Base-by-base conservation (phyloP, 2,888 invertebrate genomes). In the Drosophila stalkeri region DNA sequence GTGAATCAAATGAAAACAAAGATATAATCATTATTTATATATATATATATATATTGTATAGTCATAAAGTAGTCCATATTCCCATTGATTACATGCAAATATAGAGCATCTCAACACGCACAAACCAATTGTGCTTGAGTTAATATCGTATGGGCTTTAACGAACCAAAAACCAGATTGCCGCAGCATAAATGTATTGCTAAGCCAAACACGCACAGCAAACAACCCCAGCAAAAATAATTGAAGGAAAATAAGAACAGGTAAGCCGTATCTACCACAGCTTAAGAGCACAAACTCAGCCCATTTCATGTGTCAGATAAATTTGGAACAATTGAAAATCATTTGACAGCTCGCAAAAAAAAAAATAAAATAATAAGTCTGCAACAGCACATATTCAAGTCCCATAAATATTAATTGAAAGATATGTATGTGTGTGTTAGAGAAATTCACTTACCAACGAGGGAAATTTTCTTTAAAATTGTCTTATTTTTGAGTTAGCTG, bases 131-230 rank as follows among this genome's bases (percentile, higher is more conserved):
- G 16, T 27, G 49, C 39, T 62, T 66, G 23, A 46, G 35, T 27
- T 27, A 3, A 18, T 46, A 51, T 23, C 41, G 16, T 31, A 74
- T 55, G 27, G 43, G 51, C 46, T 60, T 67, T 71, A 77, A 77
- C 77, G 49, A 78, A 66, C 39, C 59, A 33, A 49, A 6, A 20
- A 20, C n/a, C n/a, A 23, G 3, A 46, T n/a, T 23, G 52, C 11
- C 31, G 35, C 33, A 51, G n/a, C 57, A 41, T 35, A 79, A 63
- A 66, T 18, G 12, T 33, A 68, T 85, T 82, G 71, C 62, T 76
- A 88, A 89, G 80, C 81, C 64, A 55, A 75, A 82, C 88, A 82
- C 86, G 89, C 84, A 73, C 86, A 77, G 55, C 80, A 65, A 33
- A 3, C 18, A 20, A 33, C 18, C 33, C 20, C n/a, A 77, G 62